Base-by-base conservation (phyloP, 2,113 vertebrate genomes). In the Mesoclemmys tuberculata region DNA sequence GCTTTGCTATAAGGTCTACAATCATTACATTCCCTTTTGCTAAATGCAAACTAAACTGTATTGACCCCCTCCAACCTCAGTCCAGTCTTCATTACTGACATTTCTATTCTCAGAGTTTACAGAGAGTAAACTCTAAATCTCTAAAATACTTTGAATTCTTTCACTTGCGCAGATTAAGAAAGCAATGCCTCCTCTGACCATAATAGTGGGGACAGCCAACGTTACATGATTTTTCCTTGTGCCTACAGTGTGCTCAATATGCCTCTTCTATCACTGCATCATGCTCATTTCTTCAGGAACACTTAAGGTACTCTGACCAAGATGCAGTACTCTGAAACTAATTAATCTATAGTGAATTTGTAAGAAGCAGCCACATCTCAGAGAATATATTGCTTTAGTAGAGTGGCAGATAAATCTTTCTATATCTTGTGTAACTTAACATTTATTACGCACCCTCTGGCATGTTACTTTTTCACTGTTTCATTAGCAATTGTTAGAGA, bases 301-400 rank as follows among this genome's bases (percentile, higher is more conserved):
- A 41, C 85, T 96, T 83, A 95, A 88, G 41, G 61, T 93, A 80
- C 85, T 88, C 81, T 85, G 93, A 94, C 89, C 71, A 89, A 97
- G 88, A 80, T 74, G 26, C 81, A 90, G 52, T 89, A 90, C 85
- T 95, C 93, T 83, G 85, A 96, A 88, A 90, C 91, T 93, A 95
- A 96, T 97, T 96, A 96, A 96, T 96, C 89, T 92, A 71, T 18
- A 80, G 74, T 14, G 44, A 77, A 83, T 95, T 96, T 96, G 31
- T 94, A 95, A 93, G 91, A 97, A 95, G 91, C 49, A 85, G 92
- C 49, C 90, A 95, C 84, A 97, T 95, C 93, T 95, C 52, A 91
- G 51, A 86, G 89, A 95, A 96, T 94, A 84, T 82, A 96, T 75
- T 93, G 93, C 86, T 85, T 49, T 44, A 89, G 38, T 64, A 85